These are phyloP conservation scores for Apotomis capreana DNA, from an alignment of 2,888 invertebrate genomes.

Conservation along the genomic window DNA sequence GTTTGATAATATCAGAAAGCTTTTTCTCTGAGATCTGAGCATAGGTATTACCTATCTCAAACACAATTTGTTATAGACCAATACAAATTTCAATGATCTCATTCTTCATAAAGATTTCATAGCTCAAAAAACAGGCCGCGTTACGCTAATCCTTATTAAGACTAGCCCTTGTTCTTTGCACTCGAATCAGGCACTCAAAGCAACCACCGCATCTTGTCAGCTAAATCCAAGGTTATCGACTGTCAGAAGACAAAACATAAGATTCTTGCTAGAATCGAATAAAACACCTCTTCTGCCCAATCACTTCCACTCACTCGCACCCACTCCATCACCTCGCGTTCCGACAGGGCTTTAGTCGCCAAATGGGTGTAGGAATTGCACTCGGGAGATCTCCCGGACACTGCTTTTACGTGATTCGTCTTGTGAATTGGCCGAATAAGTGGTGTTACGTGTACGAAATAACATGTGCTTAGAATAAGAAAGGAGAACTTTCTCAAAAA, in stretches of 20 bases:
- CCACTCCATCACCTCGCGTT: constrained; percentile 28
- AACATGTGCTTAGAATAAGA: not conserved
- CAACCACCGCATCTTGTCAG: too few relatives aligned
- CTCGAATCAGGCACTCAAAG: too few relatives aligned
- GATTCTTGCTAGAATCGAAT: constrained; percentile 20
- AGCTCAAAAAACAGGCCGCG: too few relatives aligned
- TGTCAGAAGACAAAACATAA: not conserved
- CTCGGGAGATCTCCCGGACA: constrained; percentile 23
- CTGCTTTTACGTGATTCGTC: constrained; percentile 35
- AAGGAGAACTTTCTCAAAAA: not conserved
- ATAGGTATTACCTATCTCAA: not conserved
- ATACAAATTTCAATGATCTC: too few relatives aligned
- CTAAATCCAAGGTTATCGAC: too few relatives aligned
- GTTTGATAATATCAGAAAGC: too few relatives aligned
- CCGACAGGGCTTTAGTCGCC: constrained; percentile 28
- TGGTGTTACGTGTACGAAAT: constrained; percentile 28
- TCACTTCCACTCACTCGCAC: constrained; percentile 31
- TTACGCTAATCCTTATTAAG: too few relatives aligned
- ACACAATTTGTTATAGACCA: too few relatives aligned
- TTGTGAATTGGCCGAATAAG: constrained; percentile 32
- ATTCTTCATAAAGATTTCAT: too few relatives aligned
- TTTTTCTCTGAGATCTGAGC: too few relatives aligned
- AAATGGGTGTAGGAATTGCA: constrained; percentile 28
- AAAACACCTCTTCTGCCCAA: constrained; percentile 10
- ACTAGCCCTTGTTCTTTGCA: too few relatives aligned